Evolutionary conservation across 1,140 invertebrate genomes (phyloP), one percentile per base, ranked within the genome.

Genomic region (Caenorhabditis remanei): DNA sequence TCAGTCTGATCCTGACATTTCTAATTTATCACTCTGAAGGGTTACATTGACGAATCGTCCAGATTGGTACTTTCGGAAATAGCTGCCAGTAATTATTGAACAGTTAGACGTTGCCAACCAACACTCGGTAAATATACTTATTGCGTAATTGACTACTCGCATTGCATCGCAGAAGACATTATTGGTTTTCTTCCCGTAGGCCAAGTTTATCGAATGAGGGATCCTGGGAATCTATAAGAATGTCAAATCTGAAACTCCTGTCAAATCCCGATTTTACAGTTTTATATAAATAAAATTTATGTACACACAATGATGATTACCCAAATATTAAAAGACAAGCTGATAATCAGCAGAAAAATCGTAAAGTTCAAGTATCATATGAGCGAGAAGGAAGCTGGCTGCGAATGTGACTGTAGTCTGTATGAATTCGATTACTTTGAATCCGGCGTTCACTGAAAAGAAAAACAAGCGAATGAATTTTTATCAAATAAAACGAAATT

Each of bases 341-440:
- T 79, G 46, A 79, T 79, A 79, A 24, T 79, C 71, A 4, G 71
- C 16, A 2, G 71, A 79, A 50, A 79, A 79, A 79, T 79, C 71
- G 21, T 79, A 79, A 4, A 79, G 71, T 79, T 79, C 71, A 21
- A 79, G 46, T 50, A 79, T 50, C 71, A 79, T 79, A 24, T 79
- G 43, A 40, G 71, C 71, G 46, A 79, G 71, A 3, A 79, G 71
- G 21, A 79, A 79, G 40, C 71, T 79, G 43, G 71, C 71, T 21
- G 71, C 71, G 46, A 79, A 79, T 13, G 71, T 50, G 8, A 79
- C 71, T 2, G 71, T 79, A n/a, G 71, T 79, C 41, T 79, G 71
- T 7, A 79, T 79, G 71, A 79, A 79, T 79, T 79, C 71, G 46
- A 79, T 53, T 46, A 79, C 24, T 50, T 79, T 50, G 71, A 79